These are phyloP conservation scores for Trimorus sp. DNA, from an alignment of 2,888 invertebrate species.

Conservation along the genomic window DNA sequence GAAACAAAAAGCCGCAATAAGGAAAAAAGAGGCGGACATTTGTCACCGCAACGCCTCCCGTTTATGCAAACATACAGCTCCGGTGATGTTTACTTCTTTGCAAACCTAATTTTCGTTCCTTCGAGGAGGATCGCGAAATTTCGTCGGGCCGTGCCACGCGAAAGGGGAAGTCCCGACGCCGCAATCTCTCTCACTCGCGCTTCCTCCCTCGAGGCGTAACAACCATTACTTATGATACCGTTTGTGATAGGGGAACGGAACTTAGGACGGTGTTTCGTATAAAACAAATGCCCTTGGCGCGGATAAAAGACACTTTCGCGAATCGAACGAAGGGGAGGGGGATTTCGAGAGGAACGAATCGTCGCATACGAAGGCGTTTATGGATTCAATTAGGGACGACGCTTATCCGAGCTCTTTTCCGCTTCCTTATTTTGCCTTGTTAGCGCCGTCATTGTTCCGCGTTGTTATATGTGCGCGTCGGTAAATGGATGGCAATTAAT, in stretches of 20 bases:
- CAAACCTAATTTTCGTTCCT: slow-evolving; percentile 79
- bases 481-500: slow-evolving; percentile 20
- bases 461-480: neutral
- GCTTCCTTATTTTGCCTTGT: neutral
- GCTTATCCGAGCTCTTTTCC: slow-evolving; percentile 8
- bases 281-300: slow-evolving; percentile 61
- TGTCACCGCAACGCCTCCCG: slow-evolving; percentile 78
- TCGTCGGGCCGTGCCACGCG: slow-evolving; percentile 66
- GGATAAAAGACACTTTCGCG: slow-evolving; percentile 58
- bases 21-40: slow-evolving; percentile 72
- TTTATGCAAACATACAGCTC: slow-evolving; percentile 77
- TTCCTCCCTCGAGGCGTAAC: slow-evolving; percentile 65
- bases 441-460: neutral
- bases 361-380: slow-evolving; percentile 34
- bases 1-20: slow-evolving; percentile 56
- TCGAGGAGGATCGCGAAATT: slow-evolving; percentile 70
- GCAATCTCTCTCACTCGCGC: slow-evolving; percentile 58
- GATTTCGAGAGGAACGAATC: slow-evolving; percentile 48
- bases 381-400: slow-evolving; percentile 45
- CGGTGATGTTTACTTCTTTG: slow-evolving; percentile 79
- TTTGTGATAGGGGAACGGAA: slow-evolving; percentile 66
- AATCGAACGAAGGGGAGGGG: slow-evolving; percentile 51
- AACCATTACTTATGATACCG: slow-evolving; percentile 67
- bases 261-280: slow-evolving; percentile 64
- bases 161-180: slow-evolving; percentile 52